A percentile compares a stretch with the other conserved stretches of the same genome.
Conservation (phyloP, 2,113 vertebrate species). For the Pandion haliaetus region DNA sequence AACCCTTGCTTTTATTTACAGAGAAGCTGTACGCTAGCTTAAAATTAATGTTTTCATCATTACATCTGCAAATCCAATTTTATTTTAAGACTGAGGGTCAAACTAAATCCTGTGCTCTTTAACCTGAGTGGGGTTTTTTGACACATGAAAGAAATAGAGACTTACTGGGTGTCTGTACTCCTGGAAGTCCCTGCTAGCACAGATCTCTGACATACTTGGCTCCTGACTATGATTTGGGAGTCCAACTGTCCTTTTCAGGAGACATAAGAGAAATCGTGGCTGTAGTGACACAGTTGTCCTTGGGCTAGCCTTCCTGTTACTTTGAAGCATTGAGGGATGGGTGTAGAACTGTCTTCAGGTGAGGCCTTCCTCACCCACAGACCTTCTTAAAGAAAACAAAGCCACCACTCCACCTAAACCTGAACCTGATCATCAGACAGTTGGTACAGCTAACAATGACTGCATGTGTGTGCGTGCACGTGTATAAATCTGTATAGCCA, state of each 20-base stretch:
- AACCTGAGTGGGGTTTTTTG: rapidly evolving
- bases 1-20: background rate
- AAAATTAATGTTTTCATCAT: background rate
- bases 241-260: background rate
- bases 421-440: background rate
- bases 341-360: background rate
- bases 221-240: background rate
- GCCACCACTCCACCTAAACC: background rate
- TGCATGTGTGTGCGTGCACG: rapidly evolving
- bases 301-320: background rate
- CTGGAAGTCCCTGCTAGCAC: background rate
- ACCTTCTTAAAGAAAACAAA: background rate
- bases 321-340: background rate
- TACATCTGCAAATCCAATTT: background rate
- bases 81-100: background rate
- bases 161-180: background rate
- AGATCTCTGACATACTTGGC: background rate
- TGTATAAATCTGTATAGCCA: rapidly evolving
- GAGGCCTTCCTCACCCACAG: background rate
- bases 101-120: background rate
- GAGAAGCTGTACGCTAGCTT: background rate
- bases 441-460: background rate
- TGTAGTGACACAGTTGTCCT: background rate
- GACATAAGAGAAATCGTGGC: background rate
- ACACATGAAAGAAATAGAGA: background rate